phyloP scores from a whole-genome alignment of 2,797 vertebrate genomes.

The Pangasius krempfi region DNA sequence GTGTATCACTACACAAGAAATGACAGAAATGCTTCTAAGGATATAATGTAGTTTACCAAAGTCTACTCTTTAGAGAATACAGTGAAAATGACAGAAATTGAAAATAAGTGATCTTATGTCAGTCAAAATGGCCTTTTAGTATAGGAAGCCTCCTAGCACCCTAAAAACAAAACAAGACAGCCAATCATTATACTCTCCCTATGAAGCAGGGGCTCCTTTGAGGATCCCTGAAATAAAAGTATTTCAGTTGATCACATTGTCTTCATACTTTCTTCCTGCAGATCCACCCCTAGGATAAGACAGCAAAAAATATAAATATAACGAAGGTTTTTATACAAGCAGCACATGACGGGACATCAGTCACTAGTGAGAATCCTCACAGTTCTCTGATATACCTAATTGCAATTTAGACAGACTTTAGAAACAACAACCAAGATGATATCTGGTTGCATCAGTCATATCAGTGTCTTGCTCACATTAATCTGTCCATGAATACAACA shows the following conservation, averaged over 20 bases:
- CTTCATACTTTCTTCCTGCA: not conserved
- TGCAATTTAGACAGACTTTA: not conserved
- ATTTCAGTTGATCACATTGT: not conserved
- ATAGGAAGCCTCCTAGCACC: not conserved
- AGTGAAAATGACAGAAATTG: not conserved
- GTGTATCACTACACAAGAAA: not conserved
- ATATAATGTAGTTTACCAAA: conserved; percentile 1
- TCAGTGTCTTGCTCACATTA: not conserved
- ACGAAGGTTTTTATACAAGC: not conserved
- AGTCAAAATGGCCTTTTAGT: not conserved
- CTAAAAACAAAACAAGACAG: not conserved
- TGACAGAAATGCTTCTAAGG: conserved; percentile 14
- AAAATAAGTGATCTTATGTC: not conserved
- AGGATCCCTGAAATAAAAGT: not conserved
- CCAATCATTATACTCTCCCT: not conserved
- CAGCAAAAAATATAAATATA: not conserved
- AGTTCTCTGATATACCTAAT: not conserved
- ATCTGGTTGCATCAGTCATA: conserved; percentile 19
- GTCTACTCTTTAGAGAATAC: not conserved
- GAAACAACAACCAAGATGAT: not conserved
- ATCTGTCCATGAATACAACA: conserved; percentile 15
- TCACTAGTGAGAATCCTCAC: not conserved
- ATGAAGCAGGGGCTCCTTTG: not conserved
- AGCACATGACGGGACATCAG: not conserved
- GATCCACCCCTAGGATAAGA: not conserved